Conservation (phyloP, 2,888 invertebrate species). For the Hydrotaea diabolus region DNA sequence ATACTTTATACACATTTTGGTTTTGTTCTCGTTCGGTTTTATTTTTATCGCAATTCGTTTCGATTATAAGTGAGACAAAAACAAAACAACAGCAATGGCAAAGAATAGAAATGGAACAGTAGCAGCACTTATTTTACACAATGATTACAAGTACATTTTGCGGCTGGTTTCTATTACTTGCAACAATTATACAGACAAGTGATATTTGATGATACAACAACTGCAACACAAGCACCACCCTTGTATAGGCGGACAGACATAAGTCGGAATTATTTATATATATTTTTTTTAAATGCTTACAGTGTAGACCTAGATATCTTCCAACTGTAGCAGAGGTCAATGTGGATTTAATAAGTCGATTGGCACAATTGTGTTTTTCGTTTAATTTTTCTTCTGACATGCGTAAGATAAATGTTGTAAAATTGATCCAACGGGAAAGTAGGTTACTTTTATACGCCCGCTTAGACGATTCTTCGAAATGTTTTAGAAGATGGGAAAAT, state of each 20-base stretch:
- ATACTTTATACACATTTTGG: not conserved
- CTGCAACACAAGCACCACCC: not conserved
- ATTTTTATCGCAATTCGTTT: not conserved
- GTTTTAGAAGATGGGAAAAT: too few species aligned
- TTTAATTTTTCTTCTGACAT: too few species aligned
- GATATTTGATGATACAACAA: conserved; percentile 28
- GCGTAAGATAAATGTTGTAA: too few species aligned
- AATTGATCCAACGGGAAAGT: too few species aligned
- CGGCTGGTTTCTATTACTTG: conserved; percentile 27
- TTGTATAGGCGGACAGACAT: not conserved
- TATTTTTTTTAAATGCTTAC: not conserved
- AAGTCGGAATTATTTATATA: not conserved
- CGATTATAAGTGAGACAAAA: not conserved
- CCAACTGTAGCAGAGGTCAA: conserved; percentile 1
- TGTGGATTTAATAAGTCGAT: conserved; percentile 17
- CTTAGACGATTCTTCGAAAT: too few species aligned
- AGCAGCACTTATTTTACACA: conserved; percentile 34
- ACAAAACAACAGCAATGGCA: not conserved
- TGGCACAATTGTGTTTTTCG: too few species aligned
- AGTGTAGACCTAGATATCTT: not conserved
- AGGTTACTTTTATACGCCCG: too few species aligned
- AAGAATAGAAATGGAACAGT: conserved; percentile 23
- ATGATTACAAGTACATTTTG: conserved; percentile 36
- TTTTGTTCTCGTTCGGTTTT: not conserved
- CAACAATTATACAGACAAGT: conserved; percentile 31